Conservation (phyloP, 2,888 invertebrate species). For the Chelonus formosanus region DNA sequence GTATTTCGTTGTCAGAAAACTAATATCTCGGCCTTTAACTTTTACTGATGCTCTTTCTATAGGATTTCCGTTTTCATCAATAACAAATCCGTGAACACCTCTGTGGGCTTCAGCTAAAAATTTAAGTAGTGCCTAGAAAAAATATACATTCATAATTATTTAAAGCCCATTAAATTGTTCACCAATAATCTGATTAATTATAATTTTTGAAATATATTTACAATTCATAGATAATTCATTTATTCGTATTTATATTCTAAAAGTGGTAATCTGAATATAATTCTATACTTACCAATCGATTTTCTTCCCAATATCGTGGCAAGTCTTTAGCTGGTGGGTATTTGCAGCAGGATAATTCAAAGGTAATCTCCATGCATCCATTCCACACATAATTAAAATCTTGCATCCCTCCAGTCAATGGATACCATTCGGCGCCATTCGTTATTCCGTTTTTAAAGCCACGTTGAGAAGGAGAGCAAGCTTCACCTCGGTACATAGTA, state of each 20-base stretch:
- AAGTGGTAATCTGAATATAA: too few species aligned
- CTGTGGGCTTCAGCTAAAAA: slow-evolving; percentile 87
- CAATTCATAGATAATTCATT: too few species aligned
- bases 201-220: too few species aligned
- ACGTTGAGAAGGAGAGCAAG: slow-evolving; percentile 79
- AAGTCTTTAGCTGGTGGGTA: slow-evolving; percentile 84
- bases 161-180: slow-evolving; percentile 12
- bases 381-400: slow-evolving; percentile 94
- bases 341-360: slow-evolving; percentile 95
- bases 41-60: slow-evolving; percentile 81
- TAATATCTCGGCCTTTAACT: slow-evolving; percentile 83
- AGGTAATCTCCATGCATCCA: slow-evolving; percentile 94
- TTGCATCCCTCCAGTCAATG: slow-evolving; percentile 90
- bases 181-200: not conserved
- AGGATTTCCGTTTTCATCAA: slow-evolving; percentile 80
- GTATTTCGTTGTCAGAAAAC: slow-evolving; percentile 85
- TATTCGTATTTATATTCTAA: too few species aligned
- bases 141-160: too few species aligned
- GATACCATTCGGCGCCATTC: slow-evolving; percentile 95
- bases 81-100: slow-evolving; percentile 88
- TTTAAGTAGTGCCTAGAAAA: slow-evolving; percentile 77
- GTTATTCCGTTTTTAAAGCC: slow-evolving; percentile 90
- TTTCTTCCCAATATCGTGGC: slow-evolving; percentile 87
- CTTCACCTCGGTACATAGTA: slow-evolving; percentile 86
- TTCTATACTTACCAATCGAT: slow-evolving; percentile 74